Percentiles rank a stretch among this genome's conserved stretches.
phyloP scores from a whole-genome alignment of 2,797 vertebrate genomes.

The Ptychadena robeensis region DNA sequence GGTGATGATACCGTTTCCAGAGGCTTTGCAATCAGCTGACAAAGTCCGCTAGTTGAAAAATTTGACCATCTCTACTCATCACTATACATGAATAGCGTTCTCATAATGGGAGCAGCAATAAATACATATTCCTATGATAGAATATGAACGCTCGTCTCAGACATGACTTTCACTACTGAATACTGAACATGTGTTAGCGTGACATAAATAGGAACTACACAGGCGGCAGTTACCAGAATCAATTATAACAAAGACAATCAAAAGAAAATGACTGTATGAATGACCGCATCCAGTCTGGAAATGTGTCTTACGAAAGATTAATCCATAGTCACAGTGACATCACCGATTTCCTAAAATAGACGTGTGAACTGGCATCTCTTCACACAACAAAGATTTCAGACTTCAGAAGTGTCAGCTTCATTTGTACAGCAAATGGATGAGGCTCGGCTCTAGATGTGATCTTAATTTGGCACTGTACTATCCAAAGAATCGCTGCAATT shows the following conservation, averaged over 20 bases:
- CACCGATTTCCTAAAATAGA: slow-evolving; percentile 22
- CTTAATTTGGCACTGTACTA: slow-evolving; percentile 17
- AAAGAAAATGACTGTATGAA: neutral
- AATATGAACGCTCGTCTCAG: neutral
- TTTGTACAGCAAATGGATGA: slow-evolving; percentile 35
- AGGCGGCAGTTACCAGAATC: neutral
- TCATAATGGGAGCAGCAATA: neutral
- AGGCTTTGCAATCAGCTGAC: too few species aligned
- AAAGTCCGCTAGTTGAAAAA: too few species aligned
- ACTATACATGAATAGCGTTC: neutral
- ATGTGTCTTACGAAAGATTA: slow-evolving; percentile 22
- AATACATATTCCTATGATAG: neutral
- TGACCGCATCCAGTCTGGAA: neutral
- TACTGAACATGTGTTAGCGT: neutral
- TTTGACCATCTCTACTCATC: too few species aligned
- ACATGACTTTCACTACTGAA: neutral
- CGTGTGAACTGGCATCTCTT: slow-evolving; percentile 21
- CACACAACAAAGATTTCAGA: slow-evolving; percentile 18
- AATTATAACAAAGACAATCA: neutral
- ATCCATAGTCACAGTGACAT: slow-evolving; percentile 14
- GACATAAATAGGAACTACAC: slow-evolving; percentile 1
- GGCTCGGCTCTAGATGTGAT: slow-evolving; percentile 12
- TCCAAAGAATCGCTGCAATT: slow-evolving; percentile 33
- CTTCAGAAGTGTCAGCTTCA: slow-evolving; percentile 4
- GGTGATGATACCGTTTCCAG: too few species aligned